A percentile compares a stretch with the other conserved stretches of the same genome.
These are phyloP conservation scores for Drosophila acutilabella DNA, from an alignment of 2,888 invertebrate species.

Conservation along the genomic window DNA sequence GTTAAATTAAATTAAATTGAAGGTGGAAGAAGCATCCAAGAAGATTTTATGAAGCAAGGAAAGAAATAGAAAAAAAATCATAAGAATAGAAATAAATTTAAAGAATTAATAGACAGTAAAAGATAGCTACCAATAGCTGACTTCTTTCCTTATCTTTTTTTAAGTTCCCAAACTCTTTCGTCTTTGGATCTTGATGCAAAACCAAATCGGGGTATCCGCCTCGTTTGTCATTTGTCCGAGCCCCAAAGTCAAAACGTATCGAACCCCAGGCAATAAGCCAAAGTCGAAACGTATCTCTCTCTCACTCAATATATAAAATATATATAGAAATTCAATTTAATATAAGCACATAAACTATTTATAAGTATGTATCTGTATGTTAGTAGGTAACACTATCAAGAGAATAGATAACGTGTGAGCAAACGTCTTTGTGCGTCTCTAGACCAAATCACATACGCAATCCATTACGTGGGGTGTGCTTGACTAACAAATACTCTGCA, in stretches of 20 bases:
- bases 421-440: slow-evolving; percentile 53
- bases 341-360: slow-evolving; percentile 2
- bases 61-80: not conserved
- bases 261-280: slow-evolving; percentile 61
- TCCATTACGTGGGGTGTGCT: not conserved
- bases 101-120: not conserved
- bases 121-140: slow-evolving; percentile 7
- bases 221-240: slow-evolving; percentile 20
- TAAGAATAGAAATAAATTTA: not conserved
- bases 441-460: slow-evolving; percentile 56
- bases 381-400: slow-evolving; percentile 66
- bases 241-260: slow-evolving; percentile 53
- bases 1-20: no score
- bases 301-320: not conserved
- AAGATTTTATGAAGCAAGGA: not conserved
- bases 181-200: slow-evolving; percentile 27
- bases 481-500: not conserved
- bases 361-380: slow-evolving; percentile 36
- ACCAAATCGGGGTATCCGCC: slow-evolving; percentile 13
- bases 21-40: not conserved
- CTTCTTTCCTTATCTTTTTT: slow-evolving; percentile 23
- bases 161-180: not conserved
- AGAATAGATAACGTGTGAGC: slow-evolving; percentile 70
- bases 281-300: slow-evolving; percentile 54
- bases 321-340: not conserved